phyloP scores from a whole-genome alignment of 2,797 vertebrate genomes.

The Microcaecilia unicolor region DNA sequence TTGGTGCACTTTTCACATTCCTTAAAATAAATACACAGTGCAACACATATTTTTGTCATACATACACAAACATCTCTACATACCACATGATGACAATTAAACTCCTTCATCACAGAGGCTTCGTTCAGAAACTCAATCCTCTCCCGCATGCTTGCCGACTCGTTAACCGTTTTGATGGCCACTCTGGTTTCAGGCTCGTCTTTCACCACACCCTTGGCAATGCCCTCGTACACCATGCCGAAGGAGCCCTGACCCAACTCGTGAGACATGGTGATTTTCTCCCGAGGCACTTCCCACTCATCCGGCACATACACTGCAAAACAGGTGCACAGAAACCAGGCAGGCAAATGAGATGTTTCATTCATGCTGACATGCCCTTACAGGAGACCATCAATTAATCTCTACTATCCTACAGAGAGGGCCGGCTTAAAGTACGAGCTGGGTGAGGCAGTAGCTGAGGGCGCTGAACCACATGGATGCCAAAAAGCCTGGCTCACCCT shows the following conservation, averaged over 20 bases:
- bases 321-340: neutral
- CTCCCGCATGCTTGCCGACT: conserved; percentile 91
- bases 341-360: neutral
- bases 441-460: no score
- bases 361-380: neutral
- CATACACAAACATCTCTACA: no score
- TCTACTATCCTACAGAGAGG: no score
- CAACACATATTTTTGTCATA: accelerated
- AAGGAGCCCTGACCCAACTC: conserved; percentile 96
- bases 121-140: conserved; percentile 96
- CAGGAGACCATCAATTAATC: neutral
- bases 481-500: no score
- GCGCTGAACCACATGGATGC: no score
- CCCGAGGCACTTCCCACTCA: conserved; percentile 93
- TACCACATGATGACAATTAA: conserved; percentile 98
- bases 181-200: conserved; percentile 88
- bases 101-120: conserved; percentile 98
- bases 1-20: accelerated
- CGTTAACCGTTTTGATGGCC: conserved; percentile 96
- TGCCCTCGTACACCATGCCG: conserved; percentile 95
- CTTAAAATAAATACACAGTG: no score
- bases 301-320: conserved; percentile 86
- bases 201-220: conserved; percentile 91
- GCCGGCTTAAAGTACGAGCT: no score
- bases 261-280: conserved; percentile 90